Evolutionary conservation across 2,113 vertebrate species (phyloP).

Genomic region (Anarrhichthys ocellatus): DNA sequence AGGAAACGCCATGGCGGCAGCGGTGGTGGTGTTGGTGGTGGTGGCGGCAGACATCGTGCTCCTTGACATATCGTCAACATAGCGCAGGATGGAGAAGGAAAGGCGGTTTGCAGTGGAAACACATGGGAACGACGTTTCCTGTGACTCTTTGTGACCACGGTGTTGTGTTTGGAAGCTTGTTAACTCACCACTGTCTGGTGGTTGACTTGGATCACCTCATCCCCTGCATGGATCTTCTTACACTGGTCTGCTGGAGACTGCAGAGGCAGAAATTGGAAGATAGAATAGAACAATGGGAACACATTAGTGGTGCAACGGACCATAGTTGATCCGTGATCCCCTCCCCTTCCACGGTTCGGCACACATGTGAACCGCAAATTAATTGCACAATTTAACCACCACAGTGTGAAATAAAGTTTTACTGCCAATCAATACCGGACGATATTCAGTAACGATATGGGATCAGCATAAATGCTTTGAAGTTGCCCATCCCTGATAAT

Average conservation of each 20-base stretch:
- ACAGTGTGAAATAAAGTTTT: too few relatives aligned
- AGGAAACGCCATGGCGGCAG: conserved; percentile 44
- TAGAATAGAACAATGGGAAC: neutral
- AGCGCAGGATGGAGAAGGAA: conserved; percentile 47
- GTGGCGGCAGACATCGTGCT: conserved; percentile 46
- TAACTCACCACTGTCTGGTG: conserved; percentile 82
- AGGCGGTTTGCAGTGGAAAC: conserved; percentile 24
- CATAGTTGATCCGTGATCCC: too few relatives aligned
- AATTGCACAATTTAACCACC: too few relatives aligned
- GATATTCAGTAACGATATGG: too few relatives aligned
- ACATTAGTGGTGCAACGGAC: neutral
- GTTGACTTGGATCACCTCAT: conserved; percentile 83
- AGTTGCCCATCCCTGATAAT: too few relatives aligned
- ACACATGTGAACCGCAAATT: too few relatives aligned
- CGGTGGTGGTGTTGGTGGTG: conserved; percentile 19
- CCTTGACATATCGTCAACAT: conserved; percentile 41
- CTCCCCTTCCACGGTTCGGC: too few relatives aligned
- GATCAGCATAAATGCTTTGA: too few relatives aligned
- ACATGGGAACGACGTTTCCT: conserved; percentile 12
- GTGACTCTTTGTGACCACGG: neutral
- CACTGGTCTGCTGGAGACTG: conserved; percentile 82
- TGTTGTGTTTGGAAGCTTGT: conserved; percentile 17
- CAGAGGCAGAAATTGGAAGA: conserved; percentile 21
- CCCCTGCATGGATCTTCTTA: conserved; percentile 83
- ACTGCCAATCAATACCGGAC: too few relatives aligned